phyloP scores from a whole-genome alignment of 2,113 vertebrate genomes.

The Lamprologus lemairii region DNA sequence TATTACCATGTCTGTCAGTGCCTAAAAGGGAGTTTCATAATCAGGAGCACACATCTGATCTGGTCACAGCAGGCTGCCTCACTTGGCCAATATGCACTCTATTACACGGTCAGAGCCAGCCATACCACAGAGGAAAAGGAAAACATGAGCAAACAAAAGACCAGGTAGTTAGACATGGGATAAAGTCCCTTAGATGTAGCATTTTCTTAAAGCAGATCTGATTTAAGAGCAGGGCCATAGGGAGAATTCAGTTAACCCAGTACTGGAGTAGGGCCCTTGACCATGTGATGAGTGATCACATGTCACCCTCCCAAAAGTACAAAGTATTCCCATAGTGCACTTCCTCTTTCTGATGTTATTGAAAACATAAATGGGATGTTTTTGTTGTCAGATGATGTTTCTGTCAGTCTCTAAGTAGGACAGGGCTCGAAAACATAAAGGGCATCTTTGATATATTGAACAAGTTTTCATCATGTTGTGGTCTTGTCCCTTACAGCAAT shows the following conservation, averaged over 20 bases:
- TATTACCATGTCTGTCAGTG: constrained; percentile 98
- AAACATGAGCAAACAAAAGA: constrained; percentile 72
- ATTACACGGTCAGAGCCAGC: constrained; percentile 67
- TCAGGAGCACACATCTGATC: constrained; percentile 86
- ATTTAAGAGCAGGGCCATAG: constrained; percentile 55
- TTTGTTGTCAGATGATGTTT: constrained; percentile 51
- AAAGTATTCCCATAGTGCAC: constrained; percentile 19
- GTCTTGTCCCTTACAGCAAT: constrained; percentile 35
- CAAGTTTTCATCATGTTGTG: constrained; percentile 38
- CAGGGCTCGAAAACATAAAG: constrained; percentile 19
- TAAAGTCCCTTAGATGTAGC: constrained; percentile 55
- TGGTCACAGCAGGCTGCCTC: constrained; percentile 65
- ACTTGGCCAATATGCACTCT: constrained; percentile 68
- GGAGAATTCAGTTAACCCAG: constrained; percentile 55
- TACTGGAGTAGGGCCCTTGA: constrained; percentile 32
- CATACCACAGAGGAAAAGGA: constrained; percentile 61
- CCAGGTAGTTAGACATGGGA: constrained; percentile 63
- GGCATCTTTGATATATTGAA: constrained; percentile 31
- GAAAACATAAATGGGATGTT: constrained; percentile 49
- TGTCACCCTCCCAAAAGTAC: constrained; percentile 19
- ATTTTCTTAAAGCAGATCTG: constrained; percentile 34
- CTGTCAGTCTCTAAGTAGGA: constrained; percentile 43
- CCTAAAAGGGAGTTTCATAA: constrained; percentile 88
- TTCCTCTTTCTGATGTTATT: constrained; percentile 33
- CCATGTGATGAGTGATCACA: constrained; percentile 44